A percentile compares a stretch with the other conserved stretches of the same genome.
Conservation (phyloP, 1,140 invertebrate species). For the Drosophila subobscura region DNA sequence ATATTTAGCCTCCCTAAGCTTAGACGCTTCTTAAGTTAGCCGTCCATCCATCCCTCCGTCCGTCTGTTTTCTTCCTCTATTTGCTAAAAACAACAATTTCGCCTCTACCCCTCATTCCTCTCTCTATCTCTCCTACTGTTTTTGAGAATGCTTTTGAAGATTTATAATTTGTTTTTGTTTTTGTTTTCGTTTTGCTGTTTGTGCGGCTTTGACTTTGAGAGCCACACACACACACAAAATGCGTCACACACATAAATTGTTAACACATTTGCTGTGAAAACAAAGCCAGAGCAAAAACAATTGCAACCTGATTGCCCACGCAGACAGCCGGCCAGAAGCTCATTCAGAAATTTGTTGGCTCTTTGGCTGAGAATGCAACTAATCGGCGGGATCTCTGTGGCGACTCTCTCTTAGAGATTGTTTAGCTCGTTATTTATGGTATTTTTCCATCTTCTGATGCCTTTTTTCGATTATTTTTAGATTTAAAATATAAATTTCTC, state of each 20-base stretch:
- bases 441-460: not conserved
- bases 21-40: conserved; percentile 40
- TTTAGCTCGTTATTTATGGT: too few relatives aligned
- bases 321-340: conserved; percentile 36
- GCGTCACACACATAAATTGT: conserved; percentile 76
- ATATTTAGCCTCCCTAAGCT: conserved; percentile 15
- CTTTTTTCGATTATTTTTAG: not conserved
- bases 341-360: conserved; percentile 60
- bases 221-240: conserved; percentile 39
- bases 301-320: conserved; percentile 55
- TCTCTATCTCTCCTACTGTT: not conserved
- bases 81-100: conserved; percentile 58
- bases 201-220: conserved; percentile 78
- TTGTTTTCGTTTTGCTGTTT: conserved; percentile 35
- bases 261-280: conserved; percentile 65
- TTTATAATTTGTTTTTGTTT: conserved; percentile 76
- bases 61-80: conserved; percentile 25
- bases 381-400: conserved; percentile 34
- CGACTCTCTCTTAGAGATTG: not conserved
- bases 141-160: conserved; percentile 74
- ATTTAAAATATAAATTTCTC: not conserved
- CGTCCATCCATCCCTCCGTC: not conserved
- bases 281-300: conserved; percentile 26
- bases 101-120: conserved; percentile 13
- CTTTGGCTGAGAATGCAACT: conserved; percentile 51